phyloP scores from a whole-genome alignment of 53 echinoderm and acorn worm species.

The Patiria pectinifera region DNA sequence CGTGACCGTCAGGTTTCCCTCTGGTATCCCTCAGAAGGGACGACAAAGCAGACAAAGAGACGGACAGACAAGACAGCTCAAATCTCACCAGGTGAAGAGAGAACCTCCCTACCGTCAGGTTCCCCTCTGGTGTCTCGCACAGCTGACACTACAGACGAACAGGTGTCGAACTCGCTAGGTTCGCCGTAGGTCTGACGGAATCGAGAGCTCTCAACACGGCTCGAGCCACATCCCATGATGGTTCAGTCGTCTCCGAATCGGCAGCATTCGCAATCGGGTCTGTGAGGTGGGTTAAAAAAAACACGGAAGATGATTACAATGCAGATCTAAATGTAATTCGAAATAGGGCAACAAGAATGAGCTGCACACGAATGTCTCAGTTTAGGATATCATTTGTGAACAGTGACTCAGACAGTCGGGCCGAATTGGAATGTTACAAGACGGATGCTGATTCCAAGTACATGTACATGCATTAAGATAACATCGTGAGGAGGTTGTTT shows the following conservation, averaged over 20 bases:
- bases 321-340: too few relatives aligned
- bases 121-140: constrained; percentile 72
- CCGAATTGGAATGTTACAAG: too few relatives aligned
- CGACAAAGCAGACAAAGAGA: neutral
- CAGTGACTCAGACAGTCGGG: too few relatives aligned
- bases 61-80: neutral
- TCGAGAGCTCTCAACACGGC: constrained; percentile 32
- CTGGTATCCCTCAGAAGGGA: too few relatives aligned
- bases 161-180: constrained; percentile 92
- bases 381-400: too few relatives aligned
- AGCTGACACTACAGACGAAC: constrained; percentile 76
- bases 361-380: too few relatives aligned
- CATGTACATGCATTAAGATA: too few relatives aligned
- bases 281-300: neutral
- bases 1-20: neutral
- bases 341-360: too few relatives aligned
- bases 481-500: too few relatives aligned
- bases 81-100: constrained; percentile 14
- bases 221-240: constrained; percentile 89
- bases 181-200: constrained; percentile 75
- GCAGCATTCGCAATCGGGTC: neutral
- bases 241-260: neutral
- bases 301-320: neutral
- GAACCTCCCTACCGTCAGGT: constrained; percentile 80
- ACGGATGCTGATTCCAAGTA: too few relatives aligned